A percentile compares a stretch with the other conserved stretches of the same genome.
phyloP scores from a whole-genome alignment of 1,140 invertebrate species.

The Anastatus disparis region DNA sequence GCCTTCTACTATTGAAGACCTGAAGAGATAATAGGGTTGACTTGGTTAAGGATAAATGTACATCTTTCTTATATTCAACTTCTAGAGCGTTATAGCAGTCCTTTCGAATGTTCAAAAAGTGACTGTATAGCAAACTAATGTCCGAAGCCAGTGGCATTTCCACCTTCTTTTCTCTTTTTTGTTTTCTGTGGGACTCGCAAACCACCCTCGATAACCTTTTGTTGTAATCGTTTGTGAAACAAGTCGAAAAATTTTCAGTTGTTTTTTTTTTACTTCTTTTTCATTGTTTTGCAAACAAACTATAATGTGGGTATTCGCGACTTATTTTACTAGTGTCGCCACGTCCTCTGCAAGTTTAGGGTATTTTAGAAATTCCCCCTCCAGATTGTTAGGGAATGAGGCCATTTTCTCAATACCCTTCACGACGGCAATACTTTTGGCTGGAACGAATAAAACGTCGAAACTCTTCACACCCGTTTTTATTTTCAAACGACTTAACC shows the following conservation, averaged over 20 bases:
- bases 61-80: background rate
- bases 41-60: constrained; percentile 17
- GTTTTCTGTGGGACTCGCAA: constrained; percentile 26
- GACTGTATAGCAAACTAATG: constrained; percentile 12
- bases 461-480: background rate
- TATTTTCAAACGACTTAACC: background rate
- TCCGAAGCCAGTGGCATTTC: constrained; percentile 29
- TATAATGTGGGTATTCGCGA: background rate
- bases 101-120: background rate
- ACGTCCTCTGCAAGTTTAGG: background rate
- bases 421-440: background rate
- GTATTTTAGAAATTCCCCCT: background rate
- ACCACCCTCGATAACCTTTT: background rate
- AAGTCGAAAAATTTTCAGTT: background rate
- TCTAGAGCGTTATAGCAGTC: background rate
- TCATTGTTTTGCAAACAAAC: background rate
- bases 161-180: constrained; percentile 23
- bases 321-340: background rate
- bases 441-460: background rate
- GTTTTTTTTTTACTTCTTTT: too few relatives aligned
- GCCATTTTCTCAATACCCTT: background rate
- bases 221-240: background rate
- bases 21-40: constrained; percentile 18
- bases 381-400: background rate
- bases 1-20: too few relatives aligned